phyloP scores from a whole-genome alignment of 1,140 invertebrate species.

The Musca vetustissima region DNA sequence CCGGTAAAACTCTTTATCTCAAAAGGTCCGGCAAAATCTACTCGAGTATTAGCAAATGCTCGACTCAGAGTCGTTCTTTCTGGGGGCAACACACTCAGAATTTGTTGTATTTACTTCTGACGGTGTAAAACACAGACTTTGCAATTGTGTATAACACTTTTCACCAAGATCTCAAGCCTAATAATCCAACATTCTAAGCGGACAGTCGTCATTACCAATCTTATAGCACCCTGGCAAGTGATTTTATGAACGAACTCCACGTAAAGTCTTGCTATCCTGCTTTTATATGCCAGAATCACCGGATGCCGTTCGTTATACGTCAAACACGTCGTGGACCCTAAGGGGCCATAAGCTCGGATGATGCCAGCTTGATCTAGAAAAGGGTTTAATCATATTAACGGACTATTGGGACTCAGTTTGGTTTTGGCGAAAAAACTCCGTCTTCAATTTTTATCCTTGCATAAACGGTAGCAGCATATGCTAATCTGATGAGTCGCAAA shows the following conservation, averaged over 20 bases:
- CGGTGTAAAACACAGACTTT: background rate
- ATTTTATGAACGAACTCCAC: constrained; percentile 32
- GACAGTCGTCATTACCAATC: background rate
- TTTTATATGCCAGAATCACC: background rate
- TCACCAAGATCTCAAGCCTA: background rate
- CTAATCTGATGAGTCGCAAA: too few species aligned
- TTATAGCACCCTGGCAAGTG: constrained; percentile 2
- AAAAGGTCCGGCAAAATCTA: constrained; percentile 51
- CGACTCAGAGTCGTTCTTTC: too few species aligned
- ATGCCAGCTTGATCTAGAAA: constrained; percentile 22
- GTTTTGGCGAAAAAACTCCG: too few species aligned
- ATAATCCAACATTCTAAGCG: constrained; percentile 27
- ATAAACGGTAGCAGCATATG: too few species aligned
- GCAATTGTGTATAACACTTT: background rate
- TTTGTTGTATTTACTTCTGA: background rate
- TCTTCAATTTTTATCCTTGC: too few species aligned
- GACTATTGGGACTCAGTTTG: background rate
- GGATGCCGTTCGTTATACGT: background rate
- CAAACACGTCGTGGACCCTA: background rate
- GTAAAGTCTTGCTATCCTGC: constrained; percentile 32
- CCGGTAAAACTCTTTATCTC: too few species aligned
- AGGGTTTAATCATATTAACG: too few species aligned
- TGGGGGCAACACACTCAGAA: too few species aligned
- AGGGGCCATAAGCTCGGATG: background rate
- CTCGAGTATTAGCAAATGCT: too few species aligned